phyloP scores from a whole-genome alignment of 2,888 invertebrate genomes.

The Beris chalybata region DNA sequence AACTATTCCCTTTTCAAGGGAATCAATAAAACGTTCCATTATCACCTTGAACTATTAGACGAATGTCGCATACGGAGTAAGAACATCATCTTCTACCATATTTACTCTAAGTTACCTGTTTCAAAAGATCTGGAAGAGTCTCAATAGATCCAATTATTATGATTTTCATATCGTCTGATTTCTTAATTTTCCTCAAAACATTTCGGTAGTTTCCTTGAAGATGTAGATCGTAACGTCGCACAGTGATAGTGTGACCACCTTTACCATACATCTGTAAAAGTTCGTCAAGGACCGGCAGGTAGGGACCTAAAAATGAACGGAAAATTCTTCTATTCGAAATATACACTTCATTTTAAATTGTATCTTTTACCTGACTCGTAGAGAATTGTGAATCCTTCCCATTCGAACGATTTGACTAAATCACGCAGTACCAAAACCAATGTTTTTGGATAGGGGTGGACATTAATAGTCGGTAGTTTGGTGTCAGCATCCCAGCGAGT shows the following conservation, averaged over 20 bases:
- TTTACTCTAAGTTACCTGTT: slow-evolving; percentile 45
- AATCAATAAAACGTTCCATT: too few species aligned
- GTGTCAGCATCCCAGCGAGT: slow-evolving; percentile 69
- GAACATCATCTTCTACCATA: background rate
- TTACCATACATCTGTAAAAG: slow-evolving; percentile 67
- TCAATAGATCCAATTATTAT: slow-evolving; percentile 71
- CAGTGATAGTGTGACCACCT: slow-evolving; percentile 60
- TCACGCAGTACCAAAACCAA: slow-evolving; percentile 67
- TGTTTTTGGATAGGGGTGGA: slow-evolving; percentile 69
- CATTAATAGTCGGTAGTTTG: slow-evolving; percentile 62
- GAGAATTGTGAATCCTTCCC: slow-evolving; percentile 84
- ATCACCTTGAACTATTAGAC: too few species aligned
- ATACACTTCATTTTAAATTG: slow-evolving; percentile 9
- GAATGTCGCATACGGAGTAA: background rate
- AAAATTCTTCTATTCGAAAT: background rate
- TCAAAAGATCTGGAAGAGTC: slow-evolving; percentile 62
- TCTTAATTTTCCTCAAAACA: slow-evolving; percentile 69
- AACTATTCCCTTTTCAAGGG: too few species aligned
- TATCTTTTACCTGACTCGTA: slow-evolving; percentile 49
- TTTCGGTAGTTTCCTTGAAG: slow-evolving; percentile 69
- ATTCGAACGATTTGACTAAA: slow-evolving; percentile 71
- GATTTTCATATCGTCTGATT: slow-evolving; percentile 68
- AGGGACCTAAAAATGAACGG: slow-evolving; percentile 48
- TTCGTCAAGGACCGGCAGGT: slow-evolving; percentile 70
- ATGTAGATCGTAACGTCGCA: slow-evolving; percentile 67